phyloP scores from a whole-genome alignment of 2,888 invertebrate species.

The Meta bourneti region DNA sequence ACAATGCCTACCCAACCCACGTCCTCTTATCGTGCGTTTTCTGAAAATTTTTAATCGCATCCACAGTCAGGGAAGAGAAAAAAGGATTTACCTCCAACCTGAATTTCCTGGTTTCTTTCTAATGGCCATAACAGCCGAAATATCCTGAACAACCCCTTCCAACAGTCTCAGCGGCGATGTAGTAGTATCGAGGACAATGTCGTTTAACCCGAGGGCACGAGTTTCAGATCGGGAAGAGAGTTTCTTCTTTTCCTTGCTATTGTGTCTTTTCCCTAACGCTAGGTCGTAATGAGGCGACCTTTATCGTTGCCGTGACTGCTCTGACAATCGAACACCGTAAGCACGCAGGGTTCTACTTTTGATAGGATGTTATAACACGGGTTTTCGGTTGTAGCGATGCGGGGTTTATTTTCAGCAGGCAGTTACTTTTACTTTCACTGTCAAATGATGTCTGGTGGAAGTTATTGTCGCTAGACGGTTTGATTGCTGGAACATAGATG shows the following conservation, averaged over 20 bases:
- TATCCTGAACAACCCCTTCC: neutral
- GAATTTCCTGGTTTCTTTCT: constrained; percentile 33
- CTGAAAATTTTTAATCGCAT: neutral
- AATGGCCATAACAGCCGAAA: neutral
- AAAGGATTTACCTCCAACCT: neutral
- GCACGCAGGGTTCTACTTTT: constrained; percentile 5
- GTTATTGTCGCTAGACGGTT: neutral
- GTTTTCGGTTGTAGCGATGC: neutral
- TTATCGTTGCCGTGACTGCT: constrained; percentile 10
- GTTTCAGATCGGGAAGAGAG: constrained; percentile 21
- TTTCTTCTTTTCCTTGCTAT: constrained; percentile 33
- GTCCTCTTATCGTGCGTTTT: neutral
- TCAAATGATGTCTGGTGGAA: neutral
- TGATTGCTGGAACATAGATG: too few species aligned
- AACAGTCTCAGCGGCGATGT: neutral
- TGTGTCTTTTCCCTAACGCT: constrained; percentile 11
- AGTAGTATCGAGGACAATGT: constrained; percentile 29
- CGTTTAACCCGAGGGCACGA: constrained; percentile 39
- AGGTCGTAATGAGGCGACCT: constrained; percentile 26
- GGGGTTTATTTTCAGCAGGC: constrained; percentile 17
- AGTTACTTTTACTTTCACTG: constrained; percentile 26
- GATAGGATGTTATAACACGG: constrained; percentile 26
- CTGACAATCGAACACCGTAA: constrained; percentile 3
- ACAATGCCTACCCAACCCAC: too few species aligned
- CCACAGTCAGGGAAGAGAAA: constrained; percentile 1